These are phyloP conservation scores for Philaenus spumarius DNA, from an alignment of 1,140 invertebrate species.

Conservation along the genomic window DNA sequence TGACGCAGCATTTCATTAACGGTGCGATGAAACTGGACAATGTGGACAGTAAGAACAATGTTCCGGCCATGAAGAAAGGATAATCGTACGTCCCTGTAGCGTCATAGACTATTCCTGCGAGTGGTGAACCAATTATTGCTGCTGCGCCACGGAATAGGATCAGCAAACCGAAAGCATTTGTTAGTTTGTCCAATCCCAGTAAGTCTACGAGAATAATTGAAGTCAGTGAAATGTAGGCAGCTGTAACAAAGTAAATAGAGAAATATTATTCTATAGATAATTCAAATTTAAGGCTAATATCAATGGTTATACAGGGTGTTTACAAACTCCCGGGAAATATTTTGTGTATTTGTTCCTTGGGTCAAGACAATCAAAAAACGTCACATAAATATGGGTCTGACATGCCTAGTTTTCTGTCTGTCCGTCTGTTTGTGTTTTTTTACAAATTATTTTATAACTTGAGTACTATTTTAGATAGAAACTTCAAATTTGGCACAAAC, in stretches of 20 bases:
- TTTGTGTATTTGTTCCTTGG: too few species aligned
- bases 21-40: constrained; percentile 79
- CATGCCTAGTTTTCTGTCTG: too few species aligned
- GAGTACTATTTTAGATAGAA: too few species aligned
- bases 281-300: too few species aligned
- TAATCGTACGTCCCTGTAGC: constrained; percentile 75
- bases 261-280: not conserved
- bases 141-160: constrained; percentile 91
- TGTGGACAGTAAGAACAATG: constrained; percentile 78
- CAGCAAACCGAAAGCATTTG: constrained; percentile 93
- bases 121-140: constrained; percentile 74
- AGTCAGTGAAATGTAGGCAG: constrained; percentile 94
- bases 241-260: constrained; percentile 48
- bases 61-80: constrained; percentile 88
- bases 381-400: too few species aligned
- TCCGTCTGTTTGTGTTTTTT: too few species aligned
- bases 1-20: constrained; percentile 55
- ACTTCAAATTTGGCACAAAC: too few species aligned
- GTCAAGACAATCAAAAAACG: too few species aligned
- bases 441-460: too few species aligned
- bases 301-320: too few species aligned
- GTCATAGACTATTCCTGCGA: constrained; percentile 84
- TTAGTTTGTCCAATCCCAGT: constrained; percentile 89
- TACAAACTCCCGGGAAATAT: too few species aligned
- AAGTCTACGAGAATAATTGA: constrained; percentile 97